A percentile compares a stretch with the other conserved stretches of the same genome.
These are phyloP conservation scores for Macaria notata DNA, from an alignment of 2,888 invertebrate genomes.

Conservation along the genomic window DNA sequence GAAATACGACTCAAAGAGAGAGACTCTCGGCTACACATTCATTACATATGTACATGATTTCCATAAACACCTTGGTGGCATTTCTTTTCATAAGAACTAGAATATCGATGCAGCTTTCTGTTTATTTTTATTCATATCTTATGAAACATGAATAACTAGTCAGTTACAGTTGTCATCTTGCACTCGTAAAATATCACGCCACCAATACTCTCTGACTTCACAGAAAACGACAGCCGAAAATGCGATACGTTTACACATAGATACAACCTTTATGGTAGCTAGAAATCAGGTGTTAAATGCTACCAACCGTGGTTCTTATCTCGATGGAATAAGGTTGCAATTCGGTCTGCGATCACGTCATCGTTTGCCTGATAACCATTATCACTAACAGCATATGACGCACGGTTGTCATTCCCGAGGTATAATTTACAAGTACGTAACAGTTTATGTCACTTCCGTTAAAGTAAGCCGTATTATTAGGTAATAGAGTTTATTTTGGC, in stretches of 20 bases:
- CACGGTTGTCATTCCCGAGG: slow-evolving; percentile 44
- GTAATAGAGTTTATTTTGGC: too few species aligned
- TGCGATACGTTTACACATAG: slow-evolving; percentile 8
- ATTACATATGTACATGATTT: too few species aligned
- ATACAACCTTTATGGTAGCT: slow-evolving; percentile 29
- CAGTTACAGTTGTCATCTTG: too few species aligned
- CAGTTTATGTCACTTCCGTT: not conserved
- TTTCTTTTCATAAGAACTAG: too few species aligned
- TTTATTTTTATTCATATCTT: too few species aligned
- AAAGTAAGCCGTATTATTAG: not conserved
- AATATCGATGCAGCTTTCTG: too few species aligned
- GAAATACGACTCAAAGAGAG: too few species aligned
- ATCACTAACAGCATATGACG: slow-evolving; percentile 54
- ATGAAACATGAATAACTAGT: too few species aligned
- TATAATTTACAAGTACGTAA: slow-evolving; percentile 45
- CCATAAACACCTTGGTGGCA: too few species aligned
- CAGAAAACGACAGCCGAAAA: slow-evolving; percentile 7
- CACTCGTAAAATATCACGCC: too few species aligned
- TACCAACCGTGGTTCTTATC: slow-evolving; percentile 19
- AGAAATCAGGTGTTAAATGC: slow-evolving; percentile 26
- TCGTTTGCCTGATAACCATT: slow-evolving; percentile 41
- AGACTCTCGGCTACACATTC: too few species aligned
- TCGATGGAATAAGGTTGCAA: slow-evolving; percentile 17
- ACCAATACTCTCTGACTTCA: not conserved
- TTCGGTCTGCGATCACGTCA: slow-evolving; percentile 28